A percentile compares a stretch with the other conserved stretches of the same genome.
Conservation (phyloP, 1,140 invertebrate species). For the Ptiloglossa arizonensis region DNA sequence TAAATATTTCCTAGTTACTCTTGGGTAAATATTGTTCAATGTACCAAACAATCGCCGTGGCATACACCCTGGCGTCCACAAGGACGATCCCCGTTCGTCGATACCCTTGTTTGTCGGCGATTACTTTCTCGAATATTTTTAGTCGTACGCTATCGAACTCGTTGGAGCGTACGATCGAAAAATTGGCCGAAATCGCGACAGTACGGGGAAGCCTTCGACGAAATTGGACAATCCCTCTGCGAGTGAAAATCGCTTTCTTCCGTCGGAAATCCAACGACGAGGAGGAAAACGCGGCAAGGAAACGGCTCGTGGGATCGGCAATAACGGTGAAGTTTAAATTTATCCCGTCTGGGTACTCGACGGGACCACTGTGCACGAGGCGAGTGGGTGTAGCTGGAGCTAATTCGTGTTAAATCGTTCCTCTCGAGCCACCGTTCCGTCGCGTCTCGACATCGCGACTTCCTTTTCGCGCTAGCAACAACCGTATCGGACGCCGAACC, state of each 20-base stretch:
- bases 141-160: neutral
- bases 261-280: neutral
- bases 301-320: neutral
- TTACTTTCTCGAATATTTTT: neutral
- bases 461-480: neutral
- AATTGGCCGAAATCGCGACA: neutral
- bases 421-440: neutral
- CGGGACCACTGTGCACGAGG: neutral
- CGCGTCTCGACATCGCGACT: neutral
- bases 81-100: too few relatives aligned
- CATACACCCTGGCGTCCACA: too few relatives aligned
- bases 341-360: neutral
- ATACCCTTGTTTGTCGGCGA: neutral
- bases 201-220: neutral
- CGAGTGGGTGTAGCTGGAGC: too few relatives aligned
- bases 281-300: too few relatives aligned
- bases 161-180: neutral
- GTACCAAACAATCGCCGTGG: too few relatives aligned
- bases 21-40: too few relatives aligned
- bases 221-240: conserved; percentile 2
- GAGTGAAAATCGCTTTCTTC: neutral
- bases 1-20: too few relatives aligned
- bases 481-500: neutral
- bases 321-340: conserved; percentile 8
- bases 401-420: neutral